Evolutionary conservation across 1,140 invertebrate species (phyloP).

Genomic region (Drosophila paulistorum): DNA sequence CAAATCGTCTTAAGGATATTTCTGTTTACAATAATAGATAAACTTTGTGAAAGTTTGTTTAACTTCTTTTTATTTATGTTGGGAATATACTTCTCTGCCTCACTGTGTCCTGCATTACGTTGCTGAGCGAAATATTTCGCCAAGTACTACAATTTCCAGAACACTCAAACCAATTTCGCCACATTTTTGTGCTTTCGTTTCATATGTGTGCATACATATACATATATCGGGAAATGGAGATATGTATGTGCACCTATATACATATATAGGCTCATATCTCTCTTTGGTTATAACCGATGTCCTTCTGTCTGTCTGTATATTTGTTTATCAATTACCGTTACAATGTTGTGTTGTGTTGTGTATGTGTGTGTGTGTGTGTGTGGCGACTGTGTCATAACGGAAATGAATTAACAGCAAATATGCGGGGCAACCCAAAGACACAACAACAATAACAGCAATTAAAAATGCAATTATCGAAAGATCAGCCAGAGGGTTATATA

Average conservation of each 20-base stretch:
- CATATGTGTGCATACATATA: conserved; percentile 17
- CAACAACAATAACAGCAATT: conserved; percentile 58
- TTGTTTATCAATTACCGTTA: conserved; percentile 74
- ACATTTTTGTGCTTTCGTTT: conserved; percentile 22
- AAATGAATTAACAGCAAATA: conserved; percentile 79
- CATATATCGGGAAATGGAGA: conserved; percentile 15
- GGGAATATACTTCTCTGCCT: background rate
- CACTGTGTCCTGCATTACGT: conserved; percentile 31
- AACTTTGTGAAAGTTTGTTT: no score
- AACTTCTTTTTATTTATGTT: no score
- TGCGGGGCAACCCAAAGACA: conserved; percentile 23
- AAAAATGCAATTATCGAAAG: conserved; percentile 69
- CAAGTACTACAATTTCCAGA: conserved; percentile 23
- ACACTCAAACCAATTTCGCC: conserved; percentile 40
- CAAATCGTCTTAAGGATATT: no score
- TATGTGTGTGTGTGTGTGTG: conserved; percentile 45
- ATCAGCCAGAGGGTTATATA: background rate
- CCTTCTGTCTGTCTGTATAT: conserved; percentile 39
- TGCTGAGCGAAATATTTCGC: conserved; percentile 20
- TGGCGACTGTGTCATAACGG: conserved; percentile 64
- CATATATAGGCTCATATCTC: conserved; percentile 6
- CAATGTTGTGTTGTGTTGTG: conserved; percentile 36
- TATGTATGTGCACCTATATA: background rate
- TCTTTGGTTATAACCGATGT: conserved; percentile 1
- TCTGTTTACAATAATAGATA: no score